Evolutionary conservation across 2,797 vertebrate species (phyloP), one percentile per base, ranked within the genome.

Genomic region (Esox lucius): DNA sequence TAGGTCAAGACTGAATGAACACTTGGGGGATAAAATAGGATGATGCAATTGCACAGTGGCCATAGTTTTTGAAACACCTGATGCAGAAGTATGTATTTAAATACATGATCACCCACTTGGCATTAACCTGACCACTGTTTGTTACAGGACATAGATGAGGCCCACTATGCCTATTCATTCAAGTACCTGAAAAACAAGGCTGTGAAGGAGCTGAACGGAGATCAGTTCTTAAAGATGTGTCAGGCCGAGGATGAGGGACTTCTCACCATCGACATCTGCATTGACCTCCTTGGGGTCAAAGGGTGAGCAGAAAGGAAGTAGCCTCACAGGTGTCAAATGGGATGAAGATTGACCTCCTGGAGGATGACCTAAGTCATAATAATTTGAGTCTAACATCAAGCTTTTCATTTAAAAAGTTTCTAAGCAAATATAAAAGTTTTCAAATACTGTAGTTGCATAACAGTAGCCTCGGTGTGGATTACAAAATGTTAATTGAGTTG

Each of bases 161-260:
- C 97, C 76, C 98, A 99, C 87, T 98, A 94, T 19, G 96, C 96
- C 28, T 98, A 99, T 86, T 96, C 97, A 68, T 99, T 99, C 90
- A 99, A 99, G 85, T 99, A 99, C 87, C 92, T 98, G 71, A 99
- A 98, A 88, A 99, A 99, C 89, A 99, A 99, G 80, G 94, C 96
- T 22, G 98, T 98, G 61, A 99, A 99, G 88, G 98, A 99, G 88
- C 91, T 99, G 24, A 95, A 94, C 78, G 98, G 97, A 70, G 98
- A 99, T 75, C 97, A 98, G 91, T 99, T 99, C 83, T 89, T 99
- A 81, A 99, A 99, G 91, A 98, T 98, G 91, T 96, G 95, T 81
- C 88, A 97, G 88, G 98, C 98, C 28, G 97, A 97, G 83, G 96
- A 99, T 0, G 98, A 99, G 80, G 95, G 91, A 0, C 92, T 99